phyloP scores from a whole-genome alignment of 2,888 invertebrate species.

The Aphrophora alni region DNA sequence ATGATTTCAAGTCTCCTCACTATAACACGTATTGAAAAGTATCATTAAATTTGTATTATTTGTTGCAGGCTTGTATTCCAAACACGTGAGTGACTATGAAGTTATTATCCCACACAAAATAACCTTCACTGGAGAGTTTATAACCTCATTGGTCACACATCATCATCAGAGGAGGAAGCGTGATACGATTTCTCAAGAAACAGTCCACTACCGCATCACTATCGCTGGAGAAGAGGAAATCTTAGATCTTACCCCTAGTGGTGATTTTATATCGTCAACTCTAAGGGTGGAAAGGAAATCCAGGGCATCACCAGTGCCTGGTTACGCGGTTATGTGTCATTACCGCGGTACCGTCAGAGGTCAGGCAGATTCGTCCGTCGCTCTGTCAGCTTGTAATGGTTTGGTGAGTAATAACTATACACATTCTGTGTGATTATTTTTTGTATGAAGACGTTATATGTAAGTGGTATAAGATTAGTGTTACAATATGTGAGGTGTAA shows the following conservation, averaged over 20 bases:
- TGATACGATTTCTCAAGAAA: neutral
- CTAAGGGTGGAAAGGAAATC: slow-evolving; percentile 75
- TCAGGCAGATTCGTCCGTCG: slow-evolving; percentile 54
- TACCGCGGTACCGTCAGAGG: slow-evolving; percentile 55
- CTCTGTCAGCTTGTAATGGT: slow-evolving; percentile 57
- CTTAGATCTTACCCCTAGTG: slow-evolving; percentile 54
- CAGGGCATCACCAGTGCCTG: neutral
- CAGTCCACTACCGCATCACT: slow-evolving; percentile 11
- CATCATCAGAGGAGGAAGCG: slow-evolving; percentile 48
- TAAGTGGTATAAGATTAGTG: too few relatives aligned
- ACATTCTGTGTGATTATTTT: too few relatives aligned
- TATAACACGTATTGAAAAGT: too few relatives aligned
- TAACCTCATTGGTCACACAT: slow-evolving; percentile 55
- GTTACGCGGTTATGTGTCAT: slow-evolving; percentile 47
- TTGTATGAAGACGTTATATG: too few relatives aligned
- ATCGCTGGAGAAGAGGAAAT: slow-evolving; percentile 18
- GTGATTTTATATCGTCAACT: slow-evolving; percentile 57
- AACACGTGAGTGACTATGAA: slow-evolving; percentile 51
- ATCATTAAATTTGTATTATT: too few relatives aligned
- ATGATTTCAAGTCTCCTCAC: too few relatives aligned
- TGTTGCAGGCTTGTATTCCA: slow-evolving; percentile 27
- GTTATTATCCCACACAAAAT: slow-evolving; percentile 56
- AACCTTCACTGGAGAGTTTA: slow-evolving; percentile 53
- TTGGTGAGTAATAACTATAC: slow-evolving; percentile 56
- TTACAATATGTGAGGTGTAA: too few relatives aligned